phyloP scores from a whole-genome alignment of 2,888 invertebrate species.

The Steromphala cineraria region DNA sequence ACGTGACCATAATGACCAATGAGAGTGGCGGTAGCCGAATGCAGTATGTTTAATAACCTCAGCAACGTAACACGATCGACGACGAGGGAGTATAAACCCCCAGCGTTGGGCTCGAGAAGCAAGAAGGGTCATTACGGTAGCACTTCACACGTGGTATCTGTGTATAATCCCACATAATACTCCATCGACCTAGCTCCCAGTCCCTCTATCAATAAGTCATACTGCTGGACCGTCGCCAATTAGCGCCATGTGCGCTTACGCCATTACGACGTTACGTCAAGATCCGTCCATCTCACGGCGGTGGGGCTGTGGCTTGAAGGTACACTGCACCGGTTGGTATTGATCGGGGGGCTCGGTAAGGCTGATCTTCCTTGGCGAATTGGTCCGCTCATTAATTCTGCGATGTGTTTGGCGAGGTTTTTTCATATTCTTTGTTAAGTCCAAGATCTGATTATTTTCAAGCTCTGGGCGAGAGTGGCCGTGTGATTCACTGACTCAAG shows the following conservation, averaged over 20 bases:
- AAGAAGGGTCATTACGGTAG: neutral
- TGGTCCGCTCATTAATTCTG: neutral
- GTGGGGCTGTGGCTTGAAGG: neutral
- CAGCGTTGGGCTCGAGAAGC: no score
- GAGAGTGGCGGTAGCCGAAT: no score
- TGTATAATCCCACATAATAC: neutral
- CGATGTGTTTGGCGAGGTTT: neutral
- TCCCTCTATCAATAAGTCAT: neutral
- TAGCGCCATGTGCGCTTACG: neutral
- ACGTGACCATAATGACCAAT: no score
- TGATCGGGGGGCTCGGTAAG: no score
- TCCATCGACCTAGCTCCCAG: neutral
- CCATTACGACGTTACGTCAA: constrained; percentile 3
- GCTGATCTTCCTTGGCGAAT: no score
- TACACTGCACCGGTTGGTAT: no score
- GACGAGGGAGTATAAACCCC: no score
- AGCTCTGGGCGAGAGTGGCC: neutral
- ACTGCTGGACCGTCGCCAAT: neutral
- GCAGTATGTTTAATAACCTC: no score
- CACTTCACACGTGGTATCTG: neutral
- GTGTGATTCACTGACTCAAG: neutral
- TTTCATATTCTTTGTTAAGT: constrained; percentile 2
- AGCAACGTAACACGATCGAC: no score
- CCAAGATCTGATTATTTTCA: neutral
- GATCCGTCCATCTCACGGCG: neutral